Percentiles rank a stretch among this genome's conserved stretches.
phyloP scores from a whole-genome alignment of 2,797 vertebrate species.

The Cirrhinus mrigala region DNA sequence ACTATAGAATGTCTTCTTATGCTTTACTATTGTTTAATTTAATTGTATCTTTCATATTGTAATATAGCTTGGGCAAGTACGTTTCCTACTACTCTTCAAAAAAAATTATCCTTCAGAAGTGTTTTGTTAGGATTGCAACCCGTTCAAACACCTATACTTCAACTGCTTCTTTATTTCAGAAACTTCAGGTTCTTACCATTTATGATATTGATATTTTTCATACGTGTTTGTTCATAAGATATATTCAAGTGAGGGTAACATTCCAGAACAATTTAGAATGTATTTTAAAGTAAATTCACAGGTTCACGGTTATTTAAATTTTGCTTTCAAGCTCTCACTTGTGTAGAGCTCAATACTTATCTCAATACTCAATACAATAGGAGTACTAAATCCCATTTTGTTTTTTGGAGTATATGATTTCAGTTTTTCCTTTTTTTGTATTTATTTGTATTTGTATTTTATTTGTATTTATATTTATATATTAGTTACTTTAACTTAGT shows the following conservation, averaged over 20 bases:
- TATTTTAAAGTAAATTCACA: neutral
- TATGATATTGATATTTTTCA: too few relatives aligned
- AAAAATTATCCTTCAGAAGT: neutral
- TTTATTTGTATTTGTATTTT: too few relatives aligned
- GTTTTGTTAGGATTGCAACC: neutral
- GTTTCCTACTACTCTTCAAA: neutral
- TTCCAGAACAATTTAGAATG: neutral
- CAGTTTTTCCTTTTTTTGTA: too few relatives aligned
- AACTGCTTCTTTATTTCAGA: neutral
- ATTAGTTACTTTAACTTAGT: too few relatives aligned
- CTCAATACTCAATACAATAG: too few relatives aligned
- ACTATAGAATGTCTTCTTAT: constrained; percentile 14
- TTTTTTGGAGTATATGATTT: too few relatives aligned
- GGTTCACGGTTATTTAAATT: neutral
- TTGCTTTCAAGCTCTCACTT: too few relatives aligned
- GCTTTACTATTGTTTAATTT: constrained; percentile 15
- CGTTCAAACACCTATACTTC: neutral
- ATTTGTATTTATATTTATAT: too few relatives aligned
- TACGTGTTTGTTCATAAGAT: neutral
- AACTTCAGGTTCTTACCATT: neutral
- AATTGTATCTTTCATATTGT: constrained; percentile 27
- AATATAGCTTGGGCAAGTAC: neutral
- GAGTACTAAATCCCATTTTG: too few relatives aligned
- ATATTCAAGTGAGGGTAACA: neutral
- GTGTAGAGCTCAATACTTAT: too few relatives aligned